phyloP scores from a whole-genome alignment of 1,140 invertebrate genomes.

The Homarus americanus region DNA sequence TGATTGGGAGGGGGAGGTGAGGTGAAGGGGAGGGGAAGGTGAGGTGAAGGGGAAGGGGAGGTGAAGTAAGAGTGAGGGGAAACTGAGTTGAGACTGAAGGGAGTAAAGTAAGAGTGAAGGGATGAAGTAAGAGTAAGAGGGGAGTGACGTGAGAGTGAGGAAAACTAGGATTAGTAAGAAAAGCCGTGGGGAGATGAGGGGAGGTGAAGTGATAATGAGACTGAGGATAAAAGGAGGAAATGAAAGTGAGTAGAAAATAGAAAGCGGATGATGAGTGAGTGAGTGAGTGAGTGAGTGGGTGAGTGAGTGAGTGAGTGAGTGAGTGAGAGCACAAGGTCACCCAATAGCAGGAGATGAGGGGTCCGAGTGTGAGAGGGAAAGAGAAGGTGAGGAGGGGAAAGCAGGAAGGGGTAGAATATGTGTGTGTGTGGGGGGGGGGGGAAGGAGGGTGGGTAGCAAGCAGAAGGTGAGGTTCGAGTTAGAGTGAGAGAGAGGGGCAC shows the following conservation, averaged over 20 bases:
- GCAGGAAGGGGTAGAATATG: neutral
- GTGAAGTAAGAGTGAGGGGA: neutral
- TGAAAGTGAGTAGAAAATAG: neutral
- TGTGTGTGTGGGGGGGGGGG: neutral
- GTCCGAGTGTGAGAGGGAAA: neutral
- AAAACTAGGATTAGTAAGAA: too few species aligned
- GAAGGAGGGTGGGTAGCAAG: neutral
- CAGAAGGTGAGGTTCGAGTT: neutral
- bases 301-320: neutral
- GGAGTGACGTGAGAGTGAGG: neutral
- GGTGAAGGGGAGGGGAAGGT: neutral
- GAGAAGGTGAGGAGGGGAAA: neutral
- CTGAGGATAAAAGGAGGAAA: too few species aligned
- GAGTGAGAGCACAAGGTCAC: too few species aligned
- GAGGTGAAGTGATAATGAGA: too few species aligned
- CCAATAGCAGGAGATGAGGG: neutral
- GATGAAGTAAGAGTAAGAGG: constrained; percentile 10
- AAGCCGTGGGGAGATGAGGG: too few species aligned
- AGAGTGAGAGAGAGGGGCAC: neutral
- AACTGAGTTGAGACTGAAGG: neutral
- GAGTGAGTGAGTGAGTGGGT: neutral
- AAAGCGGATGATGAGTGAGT: neutral
- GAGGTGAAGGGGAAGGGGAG: neutral
- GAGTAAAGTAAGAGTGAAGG: constrained; percentile 4
- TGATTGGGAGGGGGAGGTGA: neutral